Conservation (phyloP, 2,888 invertebrate species). For the Dinocampus coccinellae region DNA sequence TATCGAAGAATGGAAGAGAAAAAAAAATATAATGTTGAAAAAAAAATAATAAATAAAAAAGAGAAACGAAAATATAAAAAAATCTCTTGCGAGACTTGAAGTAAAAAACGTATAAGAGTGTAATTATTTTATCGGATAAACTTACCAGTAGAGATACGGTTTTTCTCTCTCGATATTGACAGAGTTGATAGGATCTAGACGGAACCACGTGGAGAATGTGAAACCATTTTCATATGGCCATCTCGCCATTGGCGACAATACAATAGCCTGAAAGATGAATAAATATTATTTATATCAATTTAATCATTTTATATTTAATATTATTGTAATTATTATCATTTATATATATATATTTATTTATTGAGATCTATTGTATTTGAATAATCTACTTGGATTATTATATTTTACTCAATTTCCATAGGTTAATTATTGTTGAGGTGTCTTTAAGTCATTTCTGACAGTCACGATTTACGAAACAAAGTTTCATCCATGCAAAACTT, state of each 20-base stretch:
- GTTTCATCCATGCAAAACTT: constrained; percentile 1
- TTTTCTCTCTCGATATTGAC: constrained; percentile 99
- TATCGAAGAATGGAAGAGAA: background rate
- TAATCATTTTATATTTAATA: too few relatives aligned
- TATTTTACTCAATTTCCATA: background rate
- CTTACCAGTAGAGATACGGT: constrained; percentile 97
- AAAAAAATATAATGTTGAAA: too few relatives aligned
- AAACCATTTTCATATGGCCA: constrained; percentile 99
- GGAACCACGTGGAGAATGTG: constrained; percentile 99
- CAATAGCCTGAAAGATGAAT: constrained; percentile 82
- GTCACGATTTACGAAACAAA: constrained; percentile 9
- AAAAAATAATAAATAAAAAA: background rate
- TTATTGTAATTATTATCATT: too few relatives aligned
- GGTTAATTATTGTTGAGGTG: background rate
- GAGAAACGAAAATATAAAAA: background rate
- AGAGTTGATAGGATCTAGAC: constrained; percentile 97
- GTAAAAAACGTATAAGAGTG: constrained; percentile 6
- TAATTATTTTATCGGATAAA: constrained; percentile 46
- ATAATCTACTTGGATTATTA: background rate
- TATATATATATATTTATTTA: too few relatives aligned
- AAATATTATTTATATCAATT: background rate
- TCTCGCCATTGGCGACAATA: constrained; percentile 95
- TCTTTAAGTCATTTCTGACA: background rate
- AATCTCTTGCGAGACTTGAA: background rate
- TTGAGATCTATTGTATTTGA: too few relatives aligned